phyloP scores from a whole-genome alignment of 2,888 invertebrate genomes.

The Harpalus rubripes region DNA sequence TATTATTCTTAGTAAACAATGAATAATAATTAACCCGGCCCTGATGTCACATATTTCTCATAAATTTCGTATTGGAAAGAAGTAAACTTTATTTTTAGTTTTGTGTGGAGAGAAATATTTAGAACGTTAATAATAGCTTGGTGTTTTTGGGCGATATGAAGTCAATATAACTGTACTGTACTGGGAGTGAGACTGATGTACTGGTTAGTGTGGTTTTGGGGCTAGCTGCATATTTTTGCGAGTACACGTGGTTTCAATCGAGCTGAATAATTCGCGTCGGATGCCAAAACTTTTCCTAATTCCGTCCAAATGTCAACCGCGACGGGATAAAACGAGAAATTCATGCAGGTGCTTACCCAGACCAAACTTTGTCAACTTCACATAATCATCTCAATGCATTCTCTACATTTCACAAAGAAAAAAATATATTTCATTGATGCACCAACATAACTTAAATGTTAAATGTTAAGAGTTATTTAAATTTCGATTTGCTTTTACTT shows the following conservation, averaged over 20 bases:
- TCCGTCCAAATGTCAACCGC: constrained; percentile 20
- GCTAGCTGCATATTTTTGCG: constrained; percentile 14
- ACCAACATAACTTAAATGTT: no score
- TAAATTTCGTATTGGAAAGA: background rate
- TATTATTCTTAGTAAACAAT: no score
- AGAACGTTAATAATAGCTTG: constrained; percentile 2
- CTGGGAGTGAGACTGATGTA: background rate
- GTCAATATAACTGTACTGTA: background rate
- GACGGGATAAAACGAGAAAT: constrained; percentile 8
- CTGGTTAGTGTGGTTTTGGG: constrained; percentile 11
- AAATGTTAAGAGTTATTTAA: no score
- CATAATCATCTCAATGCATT: no score
- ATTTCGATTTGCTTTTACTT: no score
- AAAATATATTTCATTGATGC: no score
- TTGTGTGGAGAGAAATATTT: constrained; percentile 2
- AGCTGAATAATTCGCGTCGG: constrained; percentile 33
- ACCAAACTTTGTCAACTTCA: background rate
- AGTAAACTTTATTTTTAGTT: background rate
- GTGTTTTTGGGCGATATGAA: background rate
- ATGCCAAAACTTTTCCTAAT: constrained; percentile 46
- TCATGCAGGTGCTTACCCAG: constrained; percentile 1
- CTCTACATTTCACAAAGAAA: no score
- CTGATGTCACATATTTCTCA: background rate
- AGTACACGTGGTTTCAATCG: constrained; percentile 41
- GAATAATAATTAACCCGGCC: no score